These are phyloP conservation scores for Onthophagus taurus DNA, from an alignment of 1,140 invertebrate species.

Conservation along the genomic window DNA sequence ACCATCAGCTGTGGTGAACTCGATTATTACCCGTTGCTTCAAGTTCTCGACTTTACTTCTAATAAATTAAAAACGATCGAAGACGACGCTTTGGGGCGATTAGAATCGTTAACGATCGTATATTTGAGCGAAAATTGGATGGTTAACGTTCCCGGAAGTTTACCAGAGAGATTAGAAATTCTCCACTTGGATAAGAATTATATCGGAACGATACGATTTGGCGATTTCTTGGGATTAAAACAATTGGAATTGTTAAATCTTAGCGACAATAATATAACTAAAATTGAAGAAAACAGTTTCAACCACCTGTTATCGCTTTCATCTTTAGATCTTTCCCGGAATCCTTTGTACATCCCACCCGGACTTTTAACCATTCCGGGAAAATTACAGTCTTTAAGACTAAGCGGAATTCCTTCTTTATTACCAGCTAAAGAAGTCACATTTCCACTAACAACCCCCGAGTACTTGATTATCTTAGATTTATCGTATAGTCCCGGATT, in stretches of 20 bases:
- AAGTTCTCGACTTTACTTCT: slow-evolving; percentile 68
- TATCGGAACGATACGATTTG: slow-evolving; percentile 50
- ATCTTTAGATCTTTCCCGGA: slow-evolving; percentile 66
- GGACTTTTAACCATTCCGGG: slow-evolving; percentile 57
- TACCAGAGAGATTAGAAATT: slow-evolving; percentile 51
- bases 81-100: slow-evolving; percentile 73
- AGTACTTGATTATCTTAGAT: slow-evolving; percentile 59
- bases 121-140: slow-evolving; percentile 72
- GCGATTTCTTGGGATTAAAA: slow-evolving; percentile 59
- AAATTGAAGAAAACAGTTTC: slow-evolving; percentile 56
- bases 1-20: slow-evolving; percentile 74
- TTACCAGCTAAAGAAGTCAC: slow-evolving; percentile 50
- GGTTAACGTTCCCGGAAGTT: slow-evolving; percentile 51
- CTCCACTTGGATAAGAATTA: slow-evolving; percentile 53
- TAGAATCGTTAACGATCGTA: slow-evolving; percentile 68
- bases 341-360: slow-evolving; percentile 55
- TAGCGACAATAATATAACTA: slow-evolving; percentile 55
- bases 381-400: slow-evolving; percentile 52
- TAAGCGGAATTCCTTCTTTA: slow-evolving; percentile 52
- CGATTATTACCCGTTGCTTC: slow-evolving; percentile 78
- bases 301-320: slow-evolving; percentile 53
- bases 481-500: slow-evolving; percentile 63
- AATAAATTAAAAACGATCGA: slow-evolving; percentile 70
- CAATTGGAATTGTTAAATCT: slow-evolving; percentile 61
- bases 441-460: slow-evolving; percentile 58